Conservation (phyloP, 2,113 vertebrate genomes). For the Pomatostomus ruficeps region DNA sequence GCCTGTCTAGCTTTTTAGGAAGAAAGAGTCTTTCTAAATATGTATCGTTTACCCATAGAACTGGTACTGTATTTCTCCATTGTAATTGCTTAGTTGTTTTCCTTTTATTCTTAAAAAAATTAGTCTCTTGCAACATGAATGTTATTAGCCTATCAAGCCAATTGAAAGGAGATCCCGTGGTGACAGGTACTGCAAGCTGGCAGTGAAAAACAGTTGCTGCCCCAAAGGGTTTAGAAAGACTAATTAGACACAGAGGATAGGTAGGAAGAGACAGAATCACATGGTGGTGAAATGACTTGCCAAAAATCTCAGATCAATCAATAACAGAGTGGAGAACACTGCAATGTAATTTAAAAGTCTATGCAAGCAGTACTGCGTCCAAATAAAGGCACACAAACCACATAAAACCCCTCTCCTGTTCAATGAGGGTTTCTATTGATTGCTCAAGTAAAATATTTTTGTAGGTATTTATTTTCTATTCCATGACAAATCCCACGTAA, state of each 20-base stretch:
- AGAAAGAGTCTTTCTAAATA: background rate
- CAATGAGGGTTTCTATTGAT: background rate
- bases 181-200: background rate
- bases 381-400: background rate
- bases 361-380: background rate
- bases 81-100: background rate
- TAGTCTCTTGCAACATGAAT: background rate
- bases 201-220: background rate
- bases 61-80: background rate
- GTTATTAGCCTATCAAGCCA: background rate
- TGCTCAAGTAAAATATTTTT: background rate
- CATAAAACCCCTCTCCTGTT: background rate
- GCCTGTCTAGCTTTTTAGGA: background rate
- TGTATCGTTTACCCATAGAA: background rate
- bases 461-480: conserved; percentile 13
- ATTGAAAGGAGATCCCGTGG: background rate
- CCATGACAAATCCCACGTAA: background rate
- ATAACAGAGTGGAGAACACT: background rate
- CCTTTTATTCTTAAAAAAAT: background rate
- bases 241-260: background rate
- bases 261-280: background rate
- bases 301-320: background rate
- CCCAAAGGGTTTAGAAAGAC: background rate
- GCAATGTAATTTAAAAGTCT: conserved; percentile 8
- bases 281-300: background rate